phyloP scores from a whole-genome alignment of 2,797 vertebrate species.

The Galago senegalensis region DNA sequence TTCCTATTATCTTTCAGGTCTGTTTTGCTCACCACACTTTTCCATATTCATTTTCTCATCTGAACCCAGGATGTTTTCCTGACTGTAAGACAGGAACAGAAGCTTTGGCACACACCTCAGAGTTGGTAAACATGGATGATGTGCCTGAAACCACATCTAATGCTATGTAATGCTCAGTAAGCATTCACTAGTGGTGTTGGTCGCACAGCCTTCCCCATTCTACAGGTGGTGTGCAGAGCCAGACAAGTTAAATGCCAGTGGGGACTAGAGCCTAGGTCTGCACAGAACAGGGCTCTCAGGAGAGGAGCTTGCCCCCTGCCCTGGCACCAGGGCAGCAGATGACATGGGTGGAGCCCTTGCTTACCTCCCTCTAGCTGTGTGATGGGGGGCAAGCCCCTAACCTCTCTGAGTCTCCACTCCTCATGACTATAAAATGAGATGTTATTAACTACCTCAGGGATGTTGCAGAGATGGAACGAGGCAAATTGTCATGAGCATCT shows the following conservation, averaged over 20 bases:
- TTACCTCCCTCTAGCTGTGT: too few species aligned
- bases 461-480: background rate
- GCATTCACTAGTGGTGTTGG: fast-evolving
- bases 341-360: background rate
- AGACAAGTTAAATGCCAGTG: background rate
- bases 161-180: fast-evolving
- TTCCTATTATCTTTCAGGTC: background rate
- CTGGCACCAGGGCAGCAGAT: background rate
- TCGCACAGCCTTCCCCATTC: background rate
- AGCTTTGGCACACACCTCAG: background rate
- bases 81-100: background rate
- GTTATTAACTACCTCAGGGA: background rate
- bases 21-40: background rate
- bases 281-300: background rate
- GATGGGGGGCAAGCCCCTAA: background rate
- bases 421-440: background rate
- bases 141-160: background rate
- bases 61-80: background rate
- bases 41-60: background rate
- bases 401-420: background rate
- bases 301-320: background rate
- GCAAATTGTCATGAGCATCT: fast-evolving
- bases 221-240: too few species aligned
- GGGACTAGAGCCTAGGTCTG: background rate
- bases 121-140: fast-evolving